phyloP scores from a whole-genome alignment of 2,797 vertebrate species.

The Lacerta bilineata region DNA sequence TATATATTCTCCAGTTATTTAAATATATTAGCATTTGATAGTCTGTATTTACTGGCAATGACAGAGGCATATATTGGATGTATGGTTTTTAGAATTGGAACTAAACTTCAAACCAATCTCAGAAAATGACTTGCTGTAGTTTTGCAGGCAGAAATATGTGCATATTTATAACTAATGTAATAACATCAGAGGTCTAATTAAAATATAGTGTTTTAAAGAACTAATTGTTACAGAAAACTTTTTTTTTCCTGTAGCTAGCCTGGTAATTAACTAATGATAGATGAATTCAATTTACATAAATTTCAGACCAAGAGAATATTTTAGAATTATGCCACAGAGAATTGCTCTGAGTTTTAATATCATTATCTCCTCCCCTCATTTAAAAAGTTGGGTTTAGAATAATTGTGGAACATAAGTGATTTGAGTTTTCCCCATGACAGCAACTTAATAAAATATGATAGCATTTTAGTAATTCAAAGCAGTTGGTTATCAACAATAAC shows the following conservation, averaged over 20 bases:
- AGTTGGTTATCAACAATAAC: conserved; percentile 66
- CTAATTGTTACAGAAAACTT: conserved; percentile 94
- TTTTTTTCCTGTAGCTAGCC: conserved; percentile 86
- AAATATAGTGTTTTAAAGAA: conserved; percentile 89
- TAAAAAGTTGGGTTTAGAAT: conserved; percentile 90
- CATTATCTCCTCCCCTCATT: conserved; percentile 93
- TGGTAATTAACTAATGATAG: conserved; percentile 94
- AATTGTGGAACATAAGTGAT: conserved; percentile 91
- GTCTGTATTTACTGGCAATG: conserved; percentile 17
- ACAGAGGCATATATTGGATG: not conserved
- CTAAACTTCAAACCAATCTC: not conserved
- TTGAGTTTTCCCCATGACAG: conserved; percentile 84
- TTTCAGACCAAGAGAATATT: conserved; percentile 94
- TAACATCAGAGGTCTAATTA: conserved; percentile 89
- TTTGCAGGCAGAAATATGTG: conserved; percentile 57
- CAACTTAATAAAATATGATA: conserved; percentile 88
- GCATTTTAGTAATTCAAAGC: conserved; percentile 80
- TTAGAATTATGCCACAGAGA: conserved; percentile 92
- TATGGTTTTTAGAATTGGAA: not conserved
- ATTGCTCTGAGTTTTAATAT: conserved; percentile 98
- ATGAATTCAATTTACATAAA: conserved; percentile 98
- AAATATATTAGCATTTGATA: conserved; percentile 50
- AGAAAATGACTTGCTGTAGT: conserved; percentile 53
- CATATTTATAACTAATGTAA: conserved; percentile 75
- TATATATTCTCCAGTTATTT: not conserved